Conservation (phyloP, 2,113 vertebrate species). For the Naja naja region DNA sequence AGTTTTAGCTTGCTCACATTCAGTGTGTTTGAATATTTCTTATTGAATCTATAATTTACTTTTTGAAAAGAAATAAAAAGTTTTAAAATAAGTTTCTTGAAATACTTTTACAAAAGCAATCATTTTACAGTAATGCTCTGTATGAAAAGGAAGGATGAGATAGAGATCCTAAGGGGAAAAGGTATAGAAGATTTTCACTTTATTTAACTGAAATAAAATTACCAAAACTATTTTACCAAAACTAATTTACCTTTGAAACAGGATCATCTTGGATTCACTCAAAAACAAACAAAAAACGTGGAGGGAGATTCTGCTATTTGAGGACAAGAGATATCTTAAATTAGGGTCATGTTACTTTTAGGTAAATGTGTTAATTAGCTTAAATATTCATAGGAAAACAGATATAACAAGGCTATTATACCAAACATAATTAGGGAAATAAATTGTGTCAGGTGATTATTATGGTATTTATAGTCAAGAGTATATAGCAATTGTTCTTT, state of each 20-base stretch:
- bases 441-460: constrained; percentile 13
- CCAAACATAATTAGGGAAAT: neutral
- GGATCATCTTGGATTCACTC: neutral
- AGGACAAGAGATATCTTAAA: neutral
- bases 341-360: neutral
- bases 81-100: constrained; percentile 19
- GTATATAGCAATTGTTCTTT: neutral
- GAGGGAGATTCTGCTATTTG: neutral
- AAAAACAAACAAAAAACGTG: neutral
- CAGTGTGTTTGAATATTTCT: constrained; percentile 39
- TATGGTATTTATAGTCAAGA: neutral
- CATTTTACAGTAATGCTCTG: neutral
- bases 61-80: constrained; percentile 24
- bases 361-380: neutral
- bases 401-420: neutral
- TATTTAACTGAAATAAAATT: neutral
- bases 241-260: neutral
- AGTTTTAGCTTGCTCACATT: constrained; percentile 25
- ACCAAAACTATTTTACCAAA: neutral
- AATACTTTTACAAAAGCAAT: neutral
- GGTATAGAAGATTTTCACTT: neutral
- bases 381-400: neutral
- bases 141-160: neutral
- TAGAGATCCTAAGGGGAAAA: neutral
- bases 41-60: constrained; percentile 12